These are phyloP conservation scores for Psittacula cyanocephala DNA, from an alignment of 2,113 vertebrate species.

Conservation along the genomic window DNA sequence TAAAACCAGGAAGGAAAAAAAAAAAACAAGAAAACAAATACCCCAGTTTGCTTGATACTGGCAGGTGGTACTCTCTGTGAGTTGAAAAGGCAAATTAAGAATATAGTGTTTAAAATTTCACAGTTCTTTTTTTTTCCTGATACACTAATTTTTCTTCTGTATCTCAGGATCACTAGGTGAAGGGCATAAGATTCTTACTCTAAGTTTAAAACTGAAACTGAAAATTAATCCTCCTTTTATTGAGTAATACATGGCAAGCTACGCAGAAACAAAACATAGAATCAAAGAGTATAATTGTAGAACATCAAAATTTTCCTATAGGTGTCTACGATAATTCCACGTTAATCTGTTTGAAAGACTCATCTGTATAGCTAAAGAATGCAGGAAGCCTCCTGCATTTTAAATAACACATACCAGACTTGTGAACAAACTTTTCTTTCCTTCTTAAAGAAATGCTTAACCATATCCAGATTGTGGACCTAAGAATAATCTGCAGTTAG, in stretches of 20 bases:
- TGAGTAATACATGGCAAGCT: neutral
- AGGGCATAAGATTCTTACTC: neutral
- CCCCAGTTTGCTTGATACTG: conserved; percentile 3
- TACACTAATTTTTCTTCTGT: neutral
- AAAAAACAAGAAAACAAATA: neutral
- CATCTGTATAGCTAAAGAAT: neutral
- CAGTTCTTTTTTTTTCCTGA: neutral
- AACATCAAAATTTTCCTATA: neutral
- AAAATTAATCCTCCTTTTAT: neutral
- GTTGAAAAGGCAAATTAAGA: neutral
- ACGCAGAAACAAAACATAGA: neutral
- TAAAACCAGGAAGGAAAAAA: neutral
- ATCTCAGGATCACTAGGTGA: neutral
- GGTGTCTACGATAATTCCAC: neutral
- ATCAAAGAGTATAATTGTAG: neutral
- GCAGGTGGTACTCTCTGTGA: neutral
- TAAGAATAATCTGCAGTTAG: neutral
- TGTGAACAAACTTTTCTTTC: neutral
- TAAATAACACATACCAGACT: neutral
- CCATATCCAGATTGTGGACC: neutral
- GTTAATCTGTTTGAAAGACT: neutral
- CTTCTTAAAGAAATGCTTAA: neutral
- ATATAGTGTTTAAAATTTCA: neutral
- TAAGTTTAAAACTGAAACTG: neutral
- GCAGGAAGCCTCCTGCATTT: neutral